These are phyloP conservation scores for Tyrannus savana DNA, from an alignment of 2,113 vertebrate species.

Conservation along the genomic window DNA sequence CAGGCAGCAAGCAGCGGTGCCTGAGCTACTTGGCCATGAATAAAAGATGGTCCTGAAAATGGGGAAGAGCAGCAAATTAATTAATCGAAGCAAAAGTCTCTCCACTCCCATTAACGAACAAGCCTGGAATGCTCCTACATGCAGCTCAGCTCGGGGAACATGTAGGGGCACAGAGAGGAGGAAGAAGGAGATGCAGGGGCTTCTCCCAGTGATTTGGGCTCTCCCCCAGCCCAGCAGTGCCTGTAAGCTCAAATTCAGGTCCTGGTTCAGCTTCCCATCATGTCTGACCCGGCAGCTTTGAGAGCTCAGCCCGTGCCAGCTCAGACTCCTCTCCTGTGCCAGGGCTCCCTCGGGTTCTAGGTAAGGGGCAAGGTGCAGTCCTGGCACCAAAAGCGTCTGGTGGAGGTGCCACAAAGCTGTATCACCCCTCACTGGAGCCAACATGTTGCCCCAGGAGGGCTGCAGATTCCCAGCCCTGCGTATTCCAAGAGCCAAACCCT, in stretches of 20 bases:
- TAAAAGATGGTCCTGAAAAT: constrained; percentile 75
- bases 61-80: constrained; percentile 74
- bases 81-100: constrained; percentile 71
- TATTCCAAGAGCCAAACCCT: not conserved
- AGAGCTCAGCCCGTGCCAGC: not conserved
- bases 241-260: not conserved
- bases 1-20: constrained; percentile 23
- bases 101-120: constrained; percentile 33
- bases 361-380: not conserved
- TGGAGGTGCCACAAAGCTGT: not conserved
- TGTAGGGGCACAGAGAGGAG: not conserved
- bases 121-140: not conserved
- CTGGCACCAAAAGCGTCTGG: not conserved
- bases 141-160: not conserved
- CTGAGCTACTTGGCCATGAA: constrained; percentile 69
- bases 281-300: not conserved
- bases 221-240: not conserved
- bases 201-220: not conserved
- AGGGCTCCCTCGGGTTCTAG: not conserved
- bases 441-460: not conserved
- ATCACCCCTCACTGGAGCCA: not conserved
- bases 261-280: not conserved
- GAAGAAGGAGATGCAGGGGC: not conserved
- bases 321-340: rapidly evolving
- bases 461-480: not conserved